Conservation (phyloP, 92 coral and sea anemone species). For the Actinostola sp. region DNA sequence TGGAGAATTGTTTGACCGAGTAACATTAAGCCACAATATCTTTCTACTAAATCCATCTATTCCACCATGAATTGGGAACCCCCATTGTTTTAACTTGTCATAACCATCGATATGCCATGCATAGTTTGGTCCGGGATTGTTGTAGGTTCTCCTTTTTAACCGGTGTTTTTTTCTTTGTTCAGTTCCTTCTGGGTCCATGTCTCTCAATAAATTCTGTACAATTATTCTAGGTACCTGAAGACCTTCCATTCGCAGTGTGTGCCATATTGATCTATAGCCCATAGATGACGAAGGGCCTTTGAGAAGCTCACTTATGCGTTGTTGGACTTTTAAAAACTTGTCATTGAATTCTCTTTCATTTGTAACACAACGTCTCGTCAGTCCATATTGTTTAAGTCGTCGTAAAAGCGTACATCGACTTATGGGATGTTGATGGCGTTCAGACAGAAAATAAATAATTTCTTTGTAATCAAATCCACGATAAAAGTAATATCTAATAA, state of each 20-base stretch:
- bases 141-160: conserved; percentile 41
- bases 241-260: conserved; percentile 63
- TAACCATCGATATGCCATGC: conserved; percentile 56
- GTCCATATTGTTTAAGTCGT: conserved; percentile 21
- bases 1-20: conserved; percentile 48
- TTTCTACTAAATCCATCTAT: conserved; percentile 44
- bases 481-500: conserved; percentile 12
- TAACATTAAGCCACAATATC: conserved; percentile 36
- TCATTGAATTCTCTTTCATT: conserved; percentile 3
- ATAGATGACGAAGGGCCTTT: conserved; percentile 11
- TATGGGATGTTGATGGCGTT: conserved; percentile 16
- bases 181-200: conserved; percentile 62
- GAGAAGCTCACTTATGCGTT: conserved; percentile 24
- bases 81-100: conserved; percentile 50
- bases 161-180: conserved; percentile 44
- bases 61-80: conserved; percentile 56
- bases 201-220: conserved; percentile 67
- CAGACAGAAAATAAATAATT: conserved; percentile 7
- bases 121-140: conserved; percentile 49
- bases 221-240: conserved; percentile 51
- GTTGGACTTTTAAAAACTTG: not conserved
- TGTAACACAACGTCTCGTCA: conserved; percentile 18
- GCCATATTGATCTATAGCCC: conserved; percentile 55
- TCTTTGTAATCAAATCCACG: conserved; percentile 16
- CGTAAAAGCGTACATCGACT: conserved; percentile 11